Conservation (phyloP, 2,797 vertebrate species). For the Falco columbarius region DNA sequence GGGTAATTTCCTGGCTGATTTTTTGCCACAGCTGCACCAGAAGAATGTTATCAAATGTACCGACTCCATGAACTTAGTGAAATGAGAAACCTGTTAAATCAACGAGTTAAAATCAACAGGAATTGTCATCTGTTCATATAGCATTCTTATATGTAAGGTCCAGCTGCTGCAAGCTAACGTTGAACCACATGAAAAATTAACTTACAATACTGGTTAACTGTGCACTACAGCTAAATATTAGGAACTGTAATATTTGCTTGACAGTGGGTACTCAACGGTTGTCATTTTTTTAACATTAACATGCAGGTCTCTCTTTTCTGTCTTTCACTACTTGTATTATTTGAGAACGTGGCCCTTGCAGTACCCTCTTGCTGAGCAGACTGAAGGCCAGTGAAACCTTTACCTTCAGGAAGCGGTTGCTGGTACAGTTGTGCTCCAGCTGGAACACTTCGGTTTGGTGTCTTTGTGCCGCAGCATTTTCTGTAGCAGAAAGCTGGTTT, state of each 20-base stretch:
- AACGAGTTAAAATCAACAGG: not conserved
- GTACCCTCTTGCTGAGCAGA: not conserved
- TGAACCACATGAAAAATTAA: not conserved
- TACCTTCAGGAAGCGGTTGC: not conserved
- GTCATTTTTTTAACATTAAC: not conserved
- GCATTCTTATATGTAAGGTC: not conserved
- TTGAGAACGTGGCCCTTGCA: not conserved
- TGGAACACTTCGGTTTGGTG: not conserved
- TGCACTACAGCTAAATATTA: not conserved
- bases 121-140: not conserved
- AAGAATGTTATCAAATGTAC: not conserved
- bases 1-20: not conserved
- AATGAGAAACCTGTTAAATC: not conserved
- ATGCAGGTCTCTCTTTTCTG: not conserved
- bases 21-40: not conserved
- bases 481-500: not conserved
- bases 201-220: not conserved
- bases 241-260: not conserved
- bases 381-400: not conserved
- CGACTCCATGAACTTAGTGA: not conserved
- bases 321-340: not conserved
- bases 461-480: not conserved
- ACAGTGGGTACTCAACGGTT: not conserved
- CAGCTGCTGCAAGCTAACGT: not conserved
- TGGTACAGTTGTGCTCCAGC: not conserved